Conservation (phyloP, 2,797 vertebrate genomes). For the Eulemur rubriventer region DNA sequence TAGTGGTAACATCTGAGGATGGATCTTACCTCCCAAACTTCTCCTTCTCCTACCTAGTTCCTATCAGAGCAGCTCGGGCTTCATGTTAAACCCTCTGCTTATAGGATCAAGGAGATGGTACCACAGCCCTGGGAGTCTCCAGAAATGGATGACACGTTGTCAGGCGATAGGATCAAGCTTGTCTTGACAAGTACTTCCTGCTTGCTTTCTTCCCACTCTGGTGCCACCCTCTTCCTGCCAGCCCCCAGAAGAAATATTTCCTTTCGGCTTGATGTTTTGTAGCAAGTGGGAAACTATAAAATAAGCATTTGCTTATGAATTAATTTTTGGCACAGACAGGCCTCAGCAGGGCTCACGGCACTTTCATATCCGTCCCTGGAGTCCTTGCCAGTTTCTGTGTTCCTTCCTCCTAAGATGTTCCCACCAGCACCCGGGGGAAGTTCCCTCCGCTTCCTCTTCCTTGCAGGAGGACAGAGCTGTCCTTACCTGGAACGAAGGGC, state of each 20-base stretch:
- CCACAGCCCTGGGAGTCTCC: neutral
- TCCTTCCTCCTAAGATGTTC: slow-evolving; percentile 50
- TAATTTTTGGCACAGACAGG: slow-evolving; percentile 68
- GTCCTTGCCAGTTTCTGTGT: slow-evolving; percentile 51
- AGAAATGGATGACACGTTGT: neutral
- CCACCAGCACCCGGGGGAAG: slow-evolving; percentile 26
- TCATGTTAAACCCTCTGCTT: neutral
- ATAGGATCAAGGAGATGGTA: neutral
- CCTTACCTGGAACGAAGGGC: neutral
- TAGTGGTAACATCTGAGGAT: neutral
- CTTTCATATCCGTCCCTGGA: neutral
- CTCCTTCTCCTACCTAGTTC: neutral
- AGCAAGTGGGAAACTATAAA: slow-evolving; percentile 66
- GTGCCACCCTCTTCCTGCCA: slow-evolving; percentile 39
- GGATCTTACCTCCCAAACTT: accelerated
- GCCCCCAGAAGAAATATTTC: slow-evolving; percentile 16
- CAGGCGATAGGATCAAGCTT: neutral
- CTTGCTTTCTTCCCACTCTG: neutral
- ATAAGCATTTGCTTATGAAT: slow-evolving; percentile 50
- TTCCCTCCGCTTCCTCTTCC: neutral
- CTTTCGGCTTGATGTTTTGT: slow-evolving; percentile 45
- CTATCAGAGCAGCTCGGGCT: neutral
- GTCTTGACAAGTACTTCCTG: neutral
- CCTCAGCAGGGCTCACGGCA: neutral
- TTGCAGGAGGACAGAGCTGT: neutral